These are phyloP conservation scores for Tuta absoluta DNA, from an alignment of 2,888 invertebrate genomes.

Conservation along the genomic window DNA sequence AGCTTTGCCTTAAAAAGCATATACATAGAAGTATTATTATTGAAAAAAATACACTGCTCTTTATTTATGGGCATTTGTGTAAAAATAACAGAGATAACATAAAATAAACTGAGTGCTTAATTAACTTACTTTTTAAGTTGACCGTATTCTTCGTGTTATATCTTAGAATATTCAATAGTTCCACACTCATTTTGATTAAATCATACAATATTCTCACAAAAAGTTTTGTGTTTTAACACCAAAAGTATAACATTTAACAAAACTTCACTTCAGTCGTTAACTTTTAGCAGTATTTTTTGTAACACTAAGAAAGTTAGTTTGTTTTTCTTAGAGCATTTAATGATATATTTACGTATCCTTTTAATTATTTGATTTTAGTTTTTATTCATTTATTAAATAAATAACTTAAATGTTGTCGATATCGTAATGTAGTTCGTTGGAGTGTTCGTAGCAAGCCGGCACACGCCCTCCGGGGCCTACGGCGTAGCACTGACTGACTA, in stretches of 20 bases:
- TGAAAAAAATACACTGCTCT: too few species aligned
- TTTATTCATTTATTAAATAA: not conserved
- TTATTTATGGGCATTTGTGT: not conserved
- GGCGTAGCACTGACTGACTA: conserved; percentile 67
- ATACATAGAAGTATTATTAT: too few species aligned
- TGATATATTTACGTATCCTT: not conserved
- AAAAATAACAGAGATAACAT: not conserved
- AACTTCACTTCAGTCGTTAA: conserved; percentile 13
- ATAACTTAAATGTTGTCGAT: not conserved
- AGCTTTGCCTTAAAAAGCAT: too few species aligned
- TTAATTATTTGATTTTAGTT: not conserved
- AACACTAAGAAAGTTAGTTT: too few species aligned
- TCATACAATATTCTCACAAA: too few species aligned
- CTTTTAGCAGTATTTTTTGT: too few species aligned
- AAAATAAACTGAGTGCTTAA: not conserved
- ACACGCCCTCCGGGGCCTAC: conserved; percentile 69
- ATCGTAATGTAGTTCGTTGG: conserved; percentile 54
- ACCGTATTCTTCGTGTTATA: conserved; percentile 54
- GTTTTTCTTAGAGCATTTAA: not conserved
- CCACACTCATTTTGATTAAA: conserved; percentile 66
- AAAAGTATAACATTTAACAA: not conserved
- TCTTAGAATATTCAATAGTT: conserved; percentile 58
- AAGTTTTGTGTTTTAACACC: not conserved
- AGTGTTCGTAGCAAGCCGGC: conserved; percentile 47
- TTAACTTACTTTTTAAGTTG: conserved; percentile 56